Base-by-base conservation (phyloP, 2,888 invertebrate genomes). In the Calameuta idolon region DNA sequence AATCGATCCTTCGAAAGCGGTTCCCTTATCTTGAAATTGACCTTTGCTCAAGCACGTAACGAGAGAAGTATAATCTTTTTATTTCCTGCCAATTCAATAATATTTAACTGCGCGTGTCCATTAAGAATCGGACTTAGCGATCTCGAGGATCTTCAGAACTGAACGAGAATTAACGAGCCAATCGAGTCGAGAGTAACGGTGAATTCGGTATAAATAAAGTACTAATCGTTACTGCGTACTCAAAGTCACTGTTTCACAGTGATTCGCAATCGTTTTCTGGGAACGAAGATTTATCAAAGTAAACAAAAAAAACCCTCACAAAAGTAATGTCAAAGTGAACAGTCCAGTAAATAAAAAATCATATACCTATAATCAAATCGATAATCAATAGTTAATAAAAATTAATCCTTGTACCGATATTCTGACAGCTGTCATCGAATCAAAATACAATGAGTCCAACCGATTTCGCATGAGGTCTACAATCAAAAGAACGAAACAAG, bases 161-260 rank as follows among this genome's bases (percentile, higher is more conserved):
- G 79, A 80, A 80, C 84, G 79, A 76, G 82, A 85, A 85, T 86
- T 84, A 86, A 86, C 81, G 84, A 84, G 83, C 80, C 80, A 82
- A 23, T 55, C 55, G 23, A 55, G 23, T 55, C 55, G 9, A 55
- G 55, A 55, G 55, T 55, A 23, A 55, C 55, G 55, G 23, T 55
- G 2, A 55, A 9, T 23, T 23, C 23, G 15, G 23, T 23, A 55
- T 9, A 9, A 55, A 55, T 55, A 23, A 9, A 55, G 9, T 55
- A 23, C 55, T 23, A 23, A 55, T 23, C 23, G 9, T 23, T 55
- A 55, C 9, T 55, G 55, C 40, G 5, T 9, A 55, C 23, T 55
- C 23, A 23, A 55, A 55, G 2, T 23, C 55, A 9, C 55, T 9
- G 1, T 55, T 55, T 23, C 55, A 55, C 23, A 2, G 9, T 55